Base-by-base conservation (phyloP, 2,797 vertebrate species). In the Sarcoramphus papa region DNA sequence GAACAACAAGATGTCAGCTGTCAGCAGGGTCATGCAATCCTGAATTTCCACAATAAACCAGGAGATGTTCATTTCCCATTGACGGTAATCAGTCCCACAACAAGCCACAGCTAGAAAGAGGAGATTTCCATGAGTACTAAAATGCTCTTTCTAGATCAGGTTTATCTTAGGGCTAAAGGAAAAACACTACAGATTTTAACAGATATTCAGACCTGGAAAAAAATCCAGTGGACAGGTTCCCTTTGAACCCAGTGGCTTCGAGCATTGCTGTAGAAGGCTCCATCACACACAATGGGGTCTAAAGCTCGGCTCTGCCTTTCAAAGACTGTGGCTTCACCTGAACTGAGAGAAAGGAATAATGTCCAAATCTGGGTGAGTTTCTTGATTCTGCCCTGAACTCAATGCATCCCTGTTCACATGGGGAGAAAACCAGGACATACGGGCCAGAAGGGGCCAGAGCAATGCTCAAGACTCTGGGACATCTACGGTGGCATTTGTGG, bases 341-440 rank as follows among this genome's bases (percentile, higher is more conserved):
- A 59, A 43, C 25, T 41, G 25, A 40, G 22, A 64, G 19, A 53
- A 72, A 80, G 14, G 4, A 76, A 40, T 1, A 54, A 23, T 25
- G 8, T 25, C 28, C 20, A 63, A 53, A 72, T 41, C 7, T 54
- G 20, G 2, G 6, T 68, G 16, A 40, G 22, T 33, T 59, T 92
- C n/a, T 68, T 33, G 6, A 72, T 84, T 70, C 48, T 84, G 30
- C 14, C 30, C 12, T 60, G 19, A 12, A 53, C 17, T 48, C 3
- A 2, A 20, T 18, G 8, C 0, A 0, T 57, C n/a, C 7, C 12
- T 22, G 14, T 48, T 88, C 14, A 43, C 7, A 15, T 5, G 17
- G 16, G 27, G 5, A 79, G 21, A 41, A 62, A 57, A 62, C 2
- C 7, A 53, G 14, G 7, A 51, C 30, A 51, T 25, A 35, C 0